Evolutionary conservation across 2,113 vertebrate genomes (phyloP), one percentile per base, ranked within the genome.

Genomic region (Percina caprodes): DNA sequence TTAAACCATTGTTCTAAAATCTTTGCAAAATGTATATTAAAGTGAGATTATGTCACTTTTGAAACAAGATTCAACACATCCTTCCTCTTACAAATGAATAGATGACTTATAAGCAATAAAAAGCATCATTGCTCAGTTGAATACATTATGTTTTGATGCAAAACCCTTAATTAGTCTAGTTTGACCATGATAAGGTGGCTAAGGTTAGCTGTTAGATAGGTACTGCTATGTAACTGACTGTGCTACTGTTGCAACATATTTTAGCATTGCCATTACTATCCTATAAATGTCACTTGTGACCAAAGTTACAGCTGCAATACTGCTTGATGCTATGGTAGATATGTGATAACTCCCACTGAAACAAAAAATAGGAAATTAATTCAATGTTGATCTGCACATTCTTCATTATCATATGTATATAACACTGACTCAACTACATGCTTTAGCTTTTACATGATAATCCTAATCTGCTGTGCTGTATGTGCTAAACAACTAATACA

Each of bases 401-500:
- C 23, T 65, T 18, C 46, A 61, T 67, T 18, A 66, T 66, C 39
- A 49, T 42, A n/a, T 39, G 4, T 4, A 51, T 46, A 42, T 14
- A 59, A 73, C 60, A 77, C 24, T 72, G 33, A 72, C 21, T 88
- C 39, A 69, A 15, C 54, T 54, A 46, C 46, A 71, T 69, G 65
- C 49, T 79, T 71, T 35, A 74, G 48, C 58, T 79, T 69, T 82
- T 78, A 77, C 66, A 56, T 52, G 69, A 39, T 39, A 70, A 59
- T 54, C 54, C 63, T 74, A 24, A 84, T 82, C 70, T 52, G 52
- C 51, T 33, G 39, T 54, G 42, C 52, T n/a, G 76, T 69, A 23
- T 74, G 69, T 83, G 70, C 71, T 80, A 33, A 82, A 85, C 63
- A 56, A 56, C 72, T 79, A 67, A 87, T 51, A 56, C 66, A 39